Evolutionary conservation across 2,888 invertebrate species (phyloP).

Genomic region (Anarsia innoxiella): DNA sequence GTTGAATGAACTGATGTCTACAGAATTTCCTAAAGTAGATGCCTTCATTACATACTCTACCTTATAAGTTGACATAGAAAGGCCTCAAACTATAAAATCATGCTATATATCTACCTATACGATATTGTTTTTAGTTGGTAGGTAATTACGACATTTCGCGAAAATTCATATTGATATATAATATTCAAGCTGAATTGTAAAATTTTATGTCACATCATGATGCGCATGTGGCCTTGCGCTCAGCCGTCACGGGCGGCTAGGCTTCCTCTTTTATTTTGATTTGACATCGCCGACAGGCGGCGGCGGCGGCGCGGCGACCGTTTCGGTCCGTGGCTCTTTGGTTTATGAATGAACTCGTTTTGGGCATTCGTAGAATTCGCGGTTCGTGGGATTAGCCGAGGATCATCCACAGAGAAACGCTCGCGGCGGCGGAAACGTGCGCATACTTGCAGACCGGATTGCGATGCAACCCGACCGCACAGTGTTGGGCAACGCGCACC

Average conservation of each 20-base stretch:
- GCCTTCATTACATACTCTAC: too few species aligned
- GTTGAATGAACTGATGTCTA: too few species aligned
- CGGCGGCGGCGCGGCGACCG: too few species aligned
- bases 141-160: too few species aligned
- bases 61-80: too few species aligned
- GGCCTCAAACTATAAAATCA: too few species aligned
- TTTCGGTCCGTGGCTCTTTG: constrained; percentile 43
- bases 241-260: constrained; percentile 32
- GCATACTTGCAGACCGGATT: constrained; percentile 28
- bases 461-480: constrained; percentile 44
- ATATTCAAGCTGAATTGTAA: neutral
- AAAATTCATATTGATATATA: too few species aligned
- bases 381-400: constrained; percentile 32
- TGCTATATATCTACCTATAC: too few species aligned
- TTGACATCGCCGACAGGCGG: constrained; percentile 34
- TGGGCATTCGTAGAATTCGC: constrained; percentile 45
- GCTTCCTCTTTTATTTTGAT: constrained; percentile 46
- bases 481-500: constrained; percentile 38
- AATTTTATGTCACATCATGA: neutral
- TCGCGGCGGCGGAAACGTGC: constrained; percentile 43
- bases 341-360: constrained; percentile 55
- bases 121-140: too few species aligned
- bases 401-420: constrained; percentile 28
- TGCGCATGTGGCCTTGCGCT: constrained; percentile 2
- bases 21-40: too few species aligned